A percentile compares a stretch with the other conserved stretches of the same genome.
phyloP scores from a whole-genome alignment of 2,888 invertebrate genomes.

The Patella caerulea region DNA sequence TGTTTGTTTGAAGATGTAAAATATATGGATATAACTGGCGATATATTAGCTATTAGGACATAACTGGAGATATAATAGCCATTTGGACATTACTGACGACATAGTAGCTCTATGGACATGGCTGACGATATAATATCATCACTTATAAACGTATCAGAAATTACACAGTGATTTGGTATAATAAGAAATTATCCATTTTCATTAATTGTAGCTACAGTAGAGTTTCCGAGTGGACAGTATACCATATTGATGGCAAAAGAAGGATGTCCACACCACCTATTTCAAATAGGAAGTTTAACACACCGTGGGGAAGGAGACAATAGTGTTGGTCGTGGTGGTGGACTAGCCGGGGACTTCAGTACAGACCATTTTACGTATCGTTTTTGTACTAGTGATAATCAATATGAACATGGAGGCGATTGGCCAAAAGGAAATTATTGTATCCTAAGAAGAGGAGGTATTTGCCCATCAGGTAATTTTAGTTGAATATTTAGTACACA shows the following conservation, averaged over 20 bases:
- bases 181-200: too few species aligned
- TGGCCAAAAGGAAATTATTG: constrained; percentile 23
- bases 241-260: not conserved
- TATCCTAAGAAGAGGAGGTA: constrained; percentile 16
- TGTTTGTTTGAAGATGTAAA: too few species aligned
- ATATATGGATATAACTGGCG: too few species aligned
- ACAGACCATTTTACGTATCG: not conserved
- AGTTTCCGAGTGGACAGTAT: constrained; percentile 8
- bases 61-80: too few species aligned
- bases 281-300: not conserved
- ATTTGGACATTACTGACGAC: too few species aligned
- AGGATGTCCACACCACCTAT: constrained; percentile 2
- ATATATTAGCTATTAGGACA: too few species aligned
- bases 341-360: not conserved
- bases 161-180: too few species aligned
- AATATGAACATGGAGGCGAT: not conserved
- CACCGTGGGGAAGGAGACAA: not conserved
- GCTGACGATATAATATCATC: too few species aligned
- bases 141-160: too few species aligned
- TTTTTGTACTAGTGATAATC: constrained; percentile 18
- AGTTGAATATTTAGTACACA: too few species aligned
- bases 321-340: not conserved
- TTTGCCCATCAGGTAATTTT: constrained; percentile 16
- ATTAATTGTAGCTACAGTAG: too few species aligned
- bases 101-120: too few species aligned